phyloP scores from a whole-genome alignment of 92 coral and sea anemone genomes.

The Chrysogorgia sp. region DNA sequence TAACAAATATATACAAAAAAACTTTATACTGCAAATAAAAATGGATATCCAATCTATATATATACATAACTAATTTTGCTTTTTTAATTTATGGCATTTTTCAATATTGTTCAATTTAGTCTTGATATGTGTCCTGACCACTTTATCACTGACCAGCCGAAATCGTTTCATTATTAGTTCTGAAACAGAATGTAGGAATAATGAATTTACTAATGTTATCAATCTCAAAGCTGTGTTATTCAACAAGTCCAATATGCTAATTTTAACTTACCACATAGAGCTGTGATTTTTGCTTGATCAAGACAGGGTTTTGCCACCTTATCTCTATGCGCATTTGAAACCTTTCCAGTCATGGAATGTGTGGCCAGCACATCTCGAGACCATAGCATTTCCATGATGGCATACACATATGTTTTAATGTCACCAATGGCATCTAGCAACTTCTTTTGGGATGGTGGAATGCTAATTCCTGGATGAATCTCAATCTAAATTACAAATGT shows the following conservation, averaged over 20 bases:
- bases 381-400: conserved; percentile 23
- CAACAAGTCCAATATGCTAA: background rate
- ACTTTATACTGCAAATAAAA: too few species aligned
- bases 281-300: conserved; percentile 3
- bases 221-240: background rate
- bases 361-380: conserved; percentile 37
- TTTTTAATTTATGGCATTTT: too few species aligned
- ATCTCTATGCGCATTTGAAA: conserved; percentile 11
- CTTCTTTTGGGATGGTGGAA: conserved; percentile 4
- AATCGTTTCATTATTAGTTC: background rate
- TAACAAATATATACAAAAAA: too few species aligned
- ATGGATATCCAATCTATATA: too few species aligned
- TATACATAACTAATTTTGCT: too few species aligned
- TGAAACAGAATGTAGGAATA: background rate
- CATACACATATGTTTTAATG: background rate
- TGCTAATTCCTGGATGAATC: conserved; percentile 4
- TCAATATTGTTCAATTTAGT: background rate
- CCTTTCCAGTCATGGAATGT: conserved; percentile 15
- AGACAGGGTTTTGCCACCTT: conserved; percentile 13
- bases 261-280: background rate
- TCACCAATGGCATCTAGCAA: background rate
- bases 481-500: conserved; percentile 9
- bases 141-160: background rate
- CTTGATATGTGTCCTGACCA: background rate
- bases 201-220: background rate